Base-by-base conservation (phyloP, 1,140 invertebrate species). In the Temnothorax nylanderi region DNA sequence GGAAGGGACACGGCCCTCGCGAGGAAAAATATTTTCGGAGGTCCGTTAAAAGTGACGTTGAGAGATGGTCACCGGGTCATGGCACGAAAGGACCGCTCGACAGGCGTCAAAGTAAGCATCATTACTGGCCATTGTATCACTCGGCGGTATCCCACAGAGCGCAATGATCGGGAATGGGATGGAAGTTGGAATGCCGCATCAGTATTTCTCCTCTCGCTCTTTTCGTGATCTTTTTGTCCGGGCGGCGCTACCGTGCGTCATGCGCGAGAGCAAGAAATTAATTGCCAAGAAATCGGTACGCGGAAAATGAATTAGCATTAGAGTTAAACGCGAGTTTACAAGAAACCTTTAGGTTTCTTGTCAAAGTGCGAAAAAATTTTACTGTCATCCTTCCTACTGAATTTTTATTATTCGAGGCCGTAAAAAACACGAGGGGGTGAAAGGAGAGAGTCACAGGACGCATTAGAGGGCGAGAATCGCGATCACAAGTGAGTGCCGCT, bases 401-500 rank as follows among this genome's bases (percentile, higher is more conserved):
- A 8, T 10, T 60, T 26, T 41, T 11, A 34, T n/a, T 6, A 47
- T 13, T 44, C 10, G 0, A 13, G 2, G 10, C 0, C 3, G 47
- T 13, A 47, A 13, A 41, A 41, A 51, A 11, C 18, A 56, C 49
- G 21, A 18, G 34, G 2, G 2, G 34, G 11, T 2, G 37, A 1
- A 26, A 10, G n/a, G 32, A 26, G 21, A 11, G 18, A 41, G 4
- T 44, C 65, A 11, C 1, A 41, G 16, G 77, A 47, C 26, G 58
- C n/a, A 11, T 18, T 47, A 11, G 7, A 11, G 7, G 7, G 4
- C n/a, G 13, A 64, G 13, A 34, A 56, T 56, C n/a, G 37, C 54
- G 6, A 90, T 89, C 86, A 64, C 72, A 72, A 87, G 88, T 81
- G 86, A 91, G 89, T 89, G 88, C 75, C 82, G 86, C 89, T 89